Evolutionary conservation across 2,113 vertebrate genomes (phyloP).

Genomic region (Antidorcas marsupialis): DNA sequence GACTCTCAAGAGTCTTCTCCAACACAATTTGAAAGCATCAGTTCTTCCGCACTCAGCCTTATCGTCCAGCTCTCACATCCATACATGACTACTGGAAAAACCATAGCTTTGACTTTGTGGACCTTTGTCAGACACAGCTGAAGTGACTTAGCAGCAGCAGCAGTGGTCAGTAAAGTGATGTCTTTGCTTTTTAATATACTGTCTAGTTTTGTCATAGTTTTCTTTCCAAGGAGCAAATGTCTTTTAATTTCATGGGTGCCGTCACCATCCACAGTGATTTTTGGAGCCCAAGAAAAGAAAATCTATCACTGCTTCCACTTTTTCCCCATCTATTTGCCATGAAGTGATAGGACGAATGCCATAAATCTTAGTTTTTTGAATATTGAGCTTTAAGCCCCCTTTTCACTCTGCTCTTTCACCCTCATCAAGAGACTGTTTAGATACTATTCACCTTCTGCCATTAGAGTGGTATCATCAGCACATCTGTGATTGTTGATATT

Average conservation of each 20-base stretch:
- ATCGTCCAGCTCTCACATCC: not conserved
- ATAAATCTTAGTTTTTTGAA: not conserved
- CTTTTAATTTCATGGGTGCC: not conserved
- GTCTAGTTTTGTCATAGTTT: not conserved
- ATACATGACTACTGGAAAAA: not conserved
- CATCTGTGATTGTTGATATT: not conserved
- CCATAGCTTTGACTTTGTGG: not conserved
- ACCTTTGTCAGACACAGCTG: not conserved
- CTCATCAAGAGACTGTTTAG: not conserved
- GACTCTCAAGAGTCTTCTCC: not conserved
- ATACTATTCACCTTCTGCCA: not conserved
- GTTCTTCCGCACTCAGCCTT: not conserved
- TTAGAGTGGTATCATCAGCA: not conserved
- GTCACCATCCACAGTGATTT: not conserved
- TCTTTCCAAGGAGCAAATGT: not conserved
- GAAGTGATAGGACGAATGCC: not conserved
- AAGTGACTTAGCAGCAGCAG: not conserved
- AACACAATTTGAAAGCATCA: not conserved
- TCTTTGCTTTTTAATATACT: not conserved
- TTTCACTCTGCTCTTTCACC: not conserved
- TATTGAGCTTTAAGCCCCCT: not conserved
- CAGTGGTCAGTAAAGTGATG: not conserved
- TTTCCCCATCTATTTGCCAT: not conserved
- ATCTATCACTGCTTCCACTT: not conserved
- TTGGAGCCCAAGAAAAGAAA: not conserved